These are phyloP conservation scores for Glyphotaelius pellucidus DNA, from an alignment of 2,888 invertebrate genomes.

Conservation along the genomic window DNA sequence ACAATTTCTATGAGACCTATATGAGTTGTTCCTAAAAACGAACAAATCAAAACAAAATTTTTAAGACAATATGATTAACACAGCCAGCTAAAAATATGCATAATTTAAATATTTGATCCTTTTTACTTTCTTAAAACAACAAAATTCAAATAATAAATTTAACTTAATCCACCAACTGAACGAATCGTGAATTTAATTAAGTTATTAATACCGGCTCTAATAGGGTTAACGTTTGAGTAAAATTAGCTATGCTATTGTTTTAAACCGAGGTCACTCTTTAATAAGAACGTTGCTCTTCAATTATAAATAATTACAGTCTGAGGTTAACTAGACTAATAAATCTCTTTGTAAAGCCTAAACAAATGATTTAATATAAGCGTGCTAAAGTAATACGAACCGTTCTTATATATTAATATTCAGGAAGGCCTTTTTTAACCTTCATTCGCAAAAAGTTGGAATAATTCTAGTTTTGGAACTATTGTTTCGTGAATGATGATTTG, in stretches of 20 bases:
- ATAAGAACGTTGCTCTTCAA: background rate
- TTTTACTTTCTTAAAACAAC: background rate
- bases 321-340: background rate
- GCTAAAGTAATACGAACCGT: background rate
- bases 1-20: no score
- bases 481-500: no score
- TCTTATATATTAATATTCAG: background rate
- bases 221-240: background rate
- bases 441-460: no score
- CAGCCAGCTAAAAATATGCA: background rate
- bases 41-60: background rate
- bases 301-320: background rate
- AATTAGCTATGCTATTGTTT: constrained; percentile 4
- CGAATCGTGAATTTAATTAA: background rate
- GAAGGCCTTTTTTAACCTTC: background rate
- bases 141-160: background rate
- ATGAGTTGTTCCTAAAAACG: background rate
- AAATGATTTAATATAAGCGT: background rate
- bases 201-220: background rate
- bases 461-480: no score
- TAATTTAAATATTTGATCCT: background rate
- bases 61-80: background rate
- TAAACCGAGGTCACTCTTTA: background rate
- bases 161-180: background rate
- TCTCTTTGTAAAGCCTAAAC: background rate